phyloP scores from a whole-genome alignment of 2,113 vertebrate species.

The Phasianus colchicus region DNA sequence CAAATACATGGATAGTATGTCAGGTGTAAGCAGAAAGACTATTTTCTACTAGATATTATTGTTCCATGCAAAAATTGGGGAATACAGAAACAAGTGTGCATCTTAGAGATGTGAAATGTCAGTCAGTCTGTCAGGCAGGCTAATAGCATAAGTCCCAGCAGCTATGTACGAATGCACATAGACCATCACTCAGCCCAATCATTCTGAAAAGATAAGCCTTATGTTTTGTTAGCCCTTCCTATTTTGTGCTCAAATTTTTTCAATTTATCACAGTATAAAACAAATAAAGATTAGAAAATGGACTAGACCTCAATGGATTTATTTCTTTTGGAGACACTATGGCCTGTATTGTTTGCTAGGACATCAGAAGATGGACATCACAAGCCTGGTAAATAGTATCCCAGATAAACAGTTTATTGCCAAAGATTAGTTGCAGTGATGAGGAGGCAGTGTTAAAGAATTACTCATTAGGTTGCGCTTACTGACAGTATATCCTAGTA shows the following conservation, averaged over 20 bases:
- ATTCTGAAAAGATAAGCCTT: not conserved
- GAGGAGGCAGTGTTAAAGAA: not conserved
- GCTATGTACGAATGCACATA: not conserved
- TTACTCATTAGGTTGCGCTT: not conserved
- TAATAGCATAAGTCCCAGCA: not conserved
- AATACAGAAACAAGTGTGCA: not conserved
- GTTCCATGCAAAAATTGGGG: not conserved
- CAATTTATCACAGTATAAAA: not conserved
- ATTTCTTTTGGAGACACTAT: not conserved
- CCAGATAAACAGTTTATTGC: not conserved
- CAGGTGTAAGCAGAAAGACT: not conserved
- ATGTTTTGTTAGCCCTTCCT: not conserved
- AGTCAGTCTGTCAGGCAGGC: not conserved
- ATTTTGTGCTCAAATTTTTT: not conserved
- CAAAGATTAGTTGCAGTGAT: not conserved
- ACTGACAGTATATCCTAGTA: not conserved
- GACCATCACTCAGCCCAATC: not conserved
- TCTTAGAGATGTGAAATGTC: not conserved
- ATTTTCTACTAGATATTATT: not conserved
- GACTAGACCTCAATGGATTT: not conserved
- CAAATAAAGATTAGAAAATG: not conserved
- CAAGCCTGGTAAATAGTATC: not conserved
- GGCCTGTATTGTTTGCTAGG: not conserved
- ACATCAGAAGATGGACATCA: not conserved
- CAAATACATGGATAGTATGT: not conserved